A percentile compares a stretch with the other conserved stretches of the same genome.
Evolutionary conservation across 2,888 invertebrate species (phyloP).

Genomic region (Glaucopsyche alexis): DNA sequence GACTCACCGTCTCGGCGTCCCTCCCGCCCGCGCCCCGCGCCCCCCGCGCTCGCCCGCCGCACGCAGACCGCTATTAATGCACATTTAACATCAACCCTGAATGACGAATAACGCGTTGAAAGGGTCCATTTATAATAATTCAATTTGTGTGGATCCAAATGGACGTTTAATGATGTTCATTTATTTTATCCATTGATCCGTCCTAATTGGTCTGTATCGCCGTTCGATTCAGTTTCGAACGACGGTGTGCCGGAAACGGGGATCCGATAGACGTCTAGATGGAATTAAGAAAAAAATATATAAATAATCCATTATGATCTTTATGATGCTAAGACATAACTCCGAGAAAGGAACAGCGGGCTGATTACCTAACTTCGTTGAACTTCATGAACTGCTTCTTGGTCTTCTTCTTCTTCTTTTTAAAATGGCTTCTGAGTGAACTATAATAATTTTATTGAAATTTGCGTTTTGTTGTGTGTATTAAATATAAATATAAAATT

Average conservation of each 20-base stretch:
- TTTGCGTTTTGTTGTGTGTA: no score
- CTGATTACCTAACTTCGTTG: no score
- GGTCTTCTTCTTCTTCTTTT: no score
- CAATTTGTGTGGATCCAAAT: constrained; percentile 59
- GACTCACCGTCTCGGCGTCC: constrained; percentile 70
- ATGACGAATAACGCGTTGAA: constrained; percentile 63
- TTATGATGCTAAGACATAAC: constrained; percentile 51
- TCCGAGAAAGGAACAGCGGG: constrained; percentile 53
- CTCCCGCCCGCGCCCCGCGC: constrained; percentile 43
- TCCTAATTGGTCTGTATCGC: constrained; percentile 22
- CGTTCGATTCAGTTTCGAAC: constrained; percentile 23
- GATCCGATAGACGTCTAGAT: constrained; percentile 48
- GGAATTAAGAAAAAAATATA: constrained; percentile 48
- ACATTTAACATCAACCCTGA: constrained; percentile 65
- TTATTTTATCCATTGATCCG: constrained; percentile 27
- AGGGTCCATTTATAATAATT: constrained; percentile 65
- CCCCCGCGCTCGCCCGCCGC: constrained; percentile 40
- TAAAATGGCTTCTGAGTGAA: no score
- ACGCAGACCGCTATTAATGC: constrained; percentile 61
- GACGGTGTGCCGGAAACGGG: constrained; percentile 33
- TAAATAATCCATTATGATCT: constrained; percentile 48
- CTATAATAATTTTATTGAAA: no score
- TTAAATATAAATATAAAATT: no score
- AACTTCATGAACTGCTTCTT: no score
- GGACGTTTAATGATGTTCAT: constrained; percentile 31